phyloP scores from a whole-genome alignment of 2,113 vertebrate genomes.

The Clarias macrocephalus region DNA sequence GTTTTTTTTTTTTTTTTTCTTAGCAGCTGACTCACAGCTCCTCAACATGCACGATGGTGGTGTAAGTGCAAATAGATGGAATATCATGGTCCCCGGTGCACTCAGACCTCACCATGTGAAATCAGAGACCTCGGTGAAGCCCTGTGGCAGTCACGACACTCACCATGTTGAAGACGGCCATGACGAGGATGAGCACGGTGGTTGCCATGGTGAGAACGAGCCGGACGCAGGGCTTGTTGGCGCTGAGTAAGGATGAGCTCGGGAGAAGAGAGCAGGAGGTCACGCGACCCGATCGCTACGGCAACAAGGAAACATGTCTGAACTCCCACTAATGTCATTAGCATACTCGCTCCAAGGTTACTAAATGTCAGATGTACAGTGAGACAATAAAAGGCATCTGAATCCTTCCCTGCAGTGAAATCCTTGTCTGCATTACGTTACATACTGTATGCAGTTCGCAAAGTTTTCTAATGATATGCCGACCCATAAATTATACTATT shows the following conservation, averaged over 20 bases:
- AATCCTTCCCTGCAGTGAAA: background rate
- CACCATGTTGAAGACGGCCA: constrained; percentile 99
- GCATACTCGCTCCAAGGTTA: constrained; percentile 39
- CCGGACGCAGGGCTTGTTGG: constrained; percentile 90
- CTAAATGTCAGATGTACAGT: constrained; percentile 33
- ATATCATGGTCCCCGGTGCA: constrained; percentile 14
- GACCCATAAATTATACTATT: background rate
- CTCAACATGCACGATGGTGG: background rate
- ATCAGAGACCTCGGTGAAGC: constrained; percentile 13
- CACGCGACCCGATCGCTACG: constrained; percentile 88
- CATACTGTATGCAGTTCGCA: background rate
- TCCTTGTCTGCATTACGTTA: background rate
- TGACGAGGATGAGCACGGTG: constrained; percentile 86
- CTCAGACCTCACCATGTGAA: background rate
- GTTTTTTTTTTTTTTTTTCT: background rate
- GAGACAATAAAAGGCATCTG: background rate
- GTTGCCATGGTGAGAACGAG: constrained; percentile 88
- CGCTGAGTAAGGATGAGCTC: constrained; percentile 87
- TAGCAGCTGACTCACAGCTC: constrained; percentile 25
- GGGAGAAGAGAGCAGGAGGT: constrained; percentile 80
- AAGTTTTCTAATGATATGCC: background rate
- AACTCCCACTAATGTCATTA: constrained; percentile 51
- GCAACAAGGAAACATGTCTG: constrained; percentile 52
- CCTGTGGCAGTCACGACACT: constrained; percentile 55
- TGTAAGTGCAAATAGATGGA: constrained; percentile 22